Percentiles rank a stretch among this genome's conserved stretches.
phyloP scores from a whole-genome alignment of 2,113 vertebrate genomes.

The Rhipidura dahli region DNA sequence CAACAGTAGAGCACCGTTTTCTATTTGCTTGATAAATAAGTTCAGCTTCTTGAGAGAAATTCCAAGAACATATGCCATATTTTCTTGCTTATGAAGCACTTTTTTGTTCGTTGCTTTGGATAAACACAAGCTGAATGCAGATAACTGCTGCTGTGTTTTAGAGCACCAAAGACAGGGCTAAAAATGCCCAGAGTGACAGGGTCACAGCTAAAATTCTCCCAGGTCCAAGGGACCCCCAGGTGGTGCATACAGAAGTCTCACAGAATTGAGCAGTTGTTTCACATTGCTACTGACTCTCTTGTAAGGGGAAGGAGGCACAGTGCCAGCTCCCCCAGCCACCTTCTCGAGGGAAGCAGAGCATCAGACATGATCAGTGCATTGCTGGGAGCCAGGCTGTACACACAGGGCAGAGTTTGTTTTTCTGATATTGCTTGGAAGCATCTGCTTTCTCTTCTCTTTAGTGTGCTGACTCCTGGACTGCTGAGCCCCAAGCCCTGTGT shows the following conservation, averaged over 20 bases:
- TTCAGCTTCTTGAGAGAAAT: neutral
- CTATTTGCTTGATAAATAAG: neutral
- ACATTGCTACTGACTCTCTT: neutral
- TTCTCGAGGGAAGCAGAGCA: neutral
- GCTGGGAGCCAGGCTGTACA: neutral
- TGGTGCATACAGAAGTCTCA: neutral
- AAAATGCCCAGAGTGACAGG: neutral
- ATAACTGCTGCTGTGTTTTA: neutral
- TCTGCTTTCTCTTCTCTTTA: neutral
- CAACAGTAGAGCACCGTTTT: neutral
- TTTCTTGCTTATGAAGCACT: neutral
- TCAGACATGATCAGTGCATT: neutral
- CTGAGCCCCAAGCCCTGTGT: neutral
- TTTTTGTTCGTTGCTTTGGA: neutral
- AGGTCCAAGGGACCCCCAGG: neutral
- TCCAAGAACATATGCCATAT: neutral
- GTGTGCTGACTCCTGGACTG: neutral
- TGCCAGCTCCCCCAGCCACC: neutral
- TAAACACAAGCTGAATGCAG: neutral
- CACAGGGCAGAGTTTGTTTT: neutral
- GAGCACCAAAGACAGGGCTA: neutral
- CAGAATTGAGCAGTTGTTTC: neutral
- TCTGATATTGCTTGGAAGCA: neutral
- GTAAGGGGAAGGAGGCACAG: neutral
- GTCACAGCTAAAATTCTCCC: neutral